Percentiles rank a stretch among this genome's conserved stretches.
Evolutionary conservation across 2,888 invertebrate species (phyloP).

Genomic region (Lasioglossum pauxillum): DNA sequence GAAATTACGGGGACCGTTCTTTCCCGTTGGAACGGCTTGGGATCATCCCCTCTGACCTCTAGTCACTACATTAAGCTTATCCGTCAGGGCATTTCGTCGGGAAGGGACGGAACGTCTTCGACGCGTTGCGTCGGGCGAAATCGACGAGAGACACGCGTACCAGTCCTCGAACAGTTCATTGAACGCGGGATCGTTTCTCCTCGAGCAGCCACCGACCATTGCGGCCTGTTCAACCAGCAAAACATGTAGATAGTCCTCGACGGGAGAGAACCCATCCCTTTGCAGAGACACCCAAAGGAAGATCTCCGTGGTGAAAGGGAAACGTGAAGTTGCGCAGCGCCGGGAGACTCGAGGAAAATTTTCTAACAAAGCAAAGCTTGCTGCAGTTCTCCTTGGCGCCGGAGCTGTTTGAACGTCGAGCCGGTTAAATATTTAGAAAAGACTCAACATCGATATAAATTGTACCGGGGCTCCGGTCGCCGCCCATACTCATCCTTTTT

Average conservation of each 20-base stretch:
- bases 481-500: neutral
- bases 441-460: slow-evolving; percentile 30
- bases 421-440: slow-evolving; percentile 53
- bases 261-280: neutral
- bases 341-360: slow-evolving; percentile 27
- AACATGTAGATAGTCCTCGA: slow-evolving; percentile 55
- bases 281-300: neutral
- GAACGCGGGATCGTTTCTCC: slow-evolving; percentile 45
- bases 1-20: slow-evolving; percentile 59
- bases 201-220: slow-evolving; percentile 29
- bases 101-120: slow-evolving; percentile 25
- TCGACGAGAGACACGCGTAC: slow-evolving; percentile 28
- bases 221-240: slow-evolving; percentile 53
- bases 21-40: slow-evolving; percentile 41
- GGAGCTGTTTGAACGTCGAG: slow-evolving; percentile 32
- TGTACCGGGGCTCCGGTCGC: neutral
- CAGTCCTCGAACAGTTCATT: slow-evolving; percentile 38
- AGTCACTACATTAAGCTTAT: slow-evolving; percentile 60
- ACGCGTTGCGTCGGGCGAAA: slow-evolving; percentile 17
- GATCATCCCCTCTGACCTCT: slow-evolving; percentile 51
- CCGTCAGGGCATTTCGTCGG: slow-evolving; percentile 6
- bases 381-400: slow-evolving; percentile 9
- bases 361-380: slow-evolving; percentile 28
- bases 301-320: neutral
- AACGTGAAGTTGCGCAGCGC: neutral